Evolutionary conservation across 2,113 vertebrate genomes (phyloP).

Genomic region (Odobenus rosmarus): DNA sequence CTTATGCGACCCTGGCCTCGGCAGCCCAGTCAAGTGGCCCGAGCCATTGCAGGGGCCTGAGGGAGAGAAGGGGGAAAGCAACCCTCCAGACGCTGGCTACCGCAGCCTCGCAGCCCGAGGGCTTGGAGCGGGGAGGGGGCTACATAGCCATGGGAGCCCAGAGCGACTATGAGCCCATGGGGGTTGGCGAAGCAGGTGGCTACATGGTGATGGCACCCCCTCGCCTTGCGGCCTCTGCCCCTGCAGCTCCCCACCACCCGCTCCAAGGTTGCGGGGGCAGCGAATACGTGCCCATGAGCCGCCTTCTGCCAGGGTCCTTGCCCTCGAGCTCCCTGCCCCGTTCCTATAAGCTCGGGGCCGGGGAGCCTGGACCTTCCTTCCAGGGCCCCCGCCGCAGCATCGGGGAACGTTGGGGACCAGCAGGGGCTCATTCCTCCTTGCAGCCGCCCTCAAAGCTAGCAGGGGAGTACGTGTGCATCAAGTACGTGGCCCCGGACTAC

Average conservation of each 20-base stretch:
- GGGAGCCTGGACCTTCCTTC: background rate
- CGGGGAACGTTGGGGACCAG: background rate
- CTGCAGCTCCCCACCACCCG: conserved; percentile 36
- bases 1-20: conserved; percentile 65
- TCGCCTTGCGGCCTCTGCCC: conserved; percentile 62
- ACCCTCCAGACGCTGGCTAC: background rate
- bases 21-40: background rate
- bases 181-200: conserved; percentile 83
- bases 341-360: conserved; percentile 81
- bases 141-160: conserved; percentile 87
- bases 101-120: conserved; percentile 82
- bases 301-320: conserved; percentile 85
- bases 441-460: conserved; percentile 77
- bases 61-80: background rate
- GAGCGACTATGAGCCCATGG: conserved; percentile 90
- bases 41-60: background rate
- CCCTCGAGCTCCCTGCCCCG: conserved; percentile 87
- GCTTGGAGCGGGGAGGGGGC: conserved; percentile 63
- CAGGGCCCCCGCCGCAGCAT: accelerated
- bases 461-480: conserved; percentile 88
- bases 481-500: conserved; percentile 67
- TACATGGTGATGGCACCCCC: conserved; percentile 91
- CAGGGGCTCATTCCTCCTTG: conserved; percentile 58
- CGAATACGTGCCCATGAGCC: conserved; percentile 91
- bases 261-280: conserved; percentile 82